These are phyloP conservation scores for Pelosia muscerda DNA, from an alignment of 2,888 invertebrate genomes.

Conservation along the genomic window DNA sequence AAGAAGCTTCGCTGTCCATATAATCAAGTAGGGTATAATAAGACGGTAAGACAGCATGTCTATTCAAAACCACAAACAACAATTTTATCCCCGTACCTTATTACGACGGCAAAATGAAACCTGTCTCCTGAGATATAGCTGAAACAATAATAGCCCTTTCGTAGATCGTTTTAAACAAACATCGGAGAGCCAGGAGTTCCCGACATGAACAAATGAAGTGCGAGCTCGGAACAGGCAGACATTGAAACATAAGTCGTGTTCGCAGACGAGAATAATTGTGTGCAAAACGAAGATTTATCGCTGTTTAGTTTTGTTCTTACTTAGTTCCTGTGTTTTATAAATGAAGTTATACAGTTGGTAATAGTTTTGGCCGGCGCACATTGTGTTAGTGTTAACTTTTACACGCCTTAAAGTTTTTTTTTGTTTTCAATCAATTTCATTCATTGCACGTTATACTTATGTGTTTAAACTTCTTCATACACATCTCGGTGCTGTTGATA, in stretches of 20 bases:
- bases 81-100: constrained; percentile 23
- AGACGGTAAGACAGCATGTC: constrained; percentile 7
- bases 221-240: constrained; percentile 57
- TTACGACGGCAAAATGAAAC: constrained; percentile 22
- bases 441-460: no score
- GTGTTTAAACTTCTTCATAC: no score
- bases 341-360: constrained; percentile 35
- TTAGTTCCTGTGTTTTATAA: constrained; percentile 46
- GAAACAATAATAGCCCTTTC: constrained; percentile 44
- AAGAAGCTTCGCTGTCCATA: constrained; percentile 3
- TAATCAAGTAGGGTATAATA: constrained; percentile 1
- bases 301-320: constrained; percentile 53
- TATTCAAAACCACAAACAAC: constrained; percentile 22
- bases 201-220: constrained; percentile 59
- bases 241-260: constrained; percentile 71
- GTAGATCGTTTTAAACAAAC: constrained; percentile 48
- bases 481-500: no score
- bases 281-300: constrained; percentile 71
- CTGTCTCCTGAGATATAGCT: constrained; percentile 38
- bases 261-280: constrained; percentile 70
- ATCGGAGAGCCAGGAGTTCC: constrained; percentile 43
- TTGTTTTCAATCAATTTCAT: background rate
- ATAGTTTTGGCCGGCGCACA: constrained; percentile 16
- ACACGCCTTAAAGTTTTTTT: background rate
- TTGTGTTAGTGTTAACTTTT: constrained; percentile 7